A percentile compares a stretch with the other conserved stretches of the same genome.
These are phyloP conservation scores for Calliphora vomitoria DNA, from an alignment of 2,888 invertebrate genomes.

Conservation along the genomic window DNA sequence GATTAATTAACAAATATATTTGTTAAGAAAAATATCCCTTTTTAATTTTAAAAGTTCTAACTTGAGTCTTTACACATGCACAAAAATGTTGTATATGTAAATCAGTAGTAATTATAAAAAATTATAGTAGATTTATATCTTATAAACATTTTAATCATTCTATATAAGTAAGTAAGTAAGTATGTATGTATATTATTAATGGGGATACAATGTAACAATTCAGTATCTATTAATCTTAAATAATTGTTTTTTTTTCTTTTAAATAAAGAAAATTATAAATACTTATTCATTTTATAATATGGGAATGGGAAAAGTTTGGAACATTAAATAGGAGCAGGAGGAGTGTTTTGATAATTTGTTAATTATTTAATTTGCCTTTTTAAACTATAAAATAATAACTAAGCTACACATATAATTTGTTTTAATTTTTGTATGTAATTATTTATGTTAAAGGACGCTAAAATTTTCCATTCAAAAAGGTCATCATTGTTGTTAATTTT, in stretches of 20 bases:
- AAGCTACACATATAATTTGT: slow-evolving; percentile 67
- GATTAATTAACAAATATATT: no score
- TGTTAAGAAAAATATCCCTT: no score
- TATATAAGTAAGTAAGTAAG: background rate
- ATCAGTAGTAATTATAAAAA: background rate
- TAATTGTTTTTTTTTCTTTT: background rate
- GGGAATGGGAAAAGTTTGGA: background rate
- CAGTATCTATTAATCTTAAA: background rate
- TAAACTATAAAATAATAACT: slow-evolving; percentile 64
- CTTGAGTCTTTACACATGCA: no score
- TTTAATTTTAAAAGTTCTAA: no score
- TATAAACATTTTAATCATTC: slow-evolving; percentile 3
- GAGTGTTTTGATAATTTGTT: slow-evolving; percentile 21
- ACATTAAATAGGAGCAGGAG: background rate
- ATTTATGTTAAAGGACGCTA: slow-evolving; percentile 70
- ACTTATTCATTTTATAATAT: background rate
- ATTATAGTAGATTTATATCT: background rate
- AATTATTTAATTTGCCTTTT: background rate
- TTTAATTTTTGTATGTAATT: background rate
- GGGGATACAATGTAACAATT: background rate
- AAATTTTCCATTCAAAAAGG: slow-evolving; percentile 74
- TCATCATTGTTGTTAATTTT: slow-evolving; percentile 64
- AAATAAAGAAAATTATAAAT: slow-evolving; percentile 11
- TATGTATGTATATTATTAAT: background rate
- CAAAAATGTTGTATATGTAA: background rate